These are phyloP conservation scores for Griposia aprilina DNA, from an alignment of 2,888 invertebrate genomes.

Conservation along the genomic window DNA sequence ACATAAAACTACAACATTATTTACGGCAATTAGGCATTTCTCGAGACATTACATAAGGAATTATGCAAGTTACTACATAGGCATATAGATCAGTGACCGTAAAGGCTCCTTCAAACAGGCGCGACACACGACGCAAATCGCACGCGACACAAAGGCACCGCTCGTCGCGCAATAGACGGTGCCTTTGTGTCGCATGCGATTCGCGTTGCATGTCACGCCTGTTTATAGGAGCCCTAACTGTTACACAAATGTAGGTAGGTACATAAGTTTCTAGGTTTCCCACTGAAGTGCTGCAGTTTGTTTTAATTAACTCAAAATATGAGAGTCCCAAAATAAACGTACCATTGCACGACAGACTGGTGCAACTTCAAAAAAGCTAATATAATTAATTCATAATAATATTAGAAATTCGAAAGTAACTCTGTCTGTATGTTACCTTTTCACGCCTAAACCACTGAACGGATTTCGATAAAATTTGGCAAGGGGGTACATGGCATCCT, in stretches of 20 bases:
- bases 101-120: too few species aligned
- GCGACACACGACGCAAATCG: too few species aligned
- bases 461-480: too few species aligned
- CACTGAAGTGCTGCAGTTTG: neutral
- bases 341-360: neutral
- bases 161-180: too few species aligned
- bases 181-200: too few species aligned
- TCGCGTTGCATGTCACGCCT: too few species aligned
- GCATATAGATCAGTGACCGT: conserved; percentile 9
- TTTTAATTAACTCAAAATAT: neutral
- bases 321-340: neutral
- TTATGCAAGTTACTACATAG: neutral
- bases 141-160: too few species aligned
- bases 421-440: too few species aligned
- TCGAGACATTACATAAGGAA: conserved; percentile 17
- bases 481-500: too few species aligned
- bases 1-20: conserved; percentile 12
- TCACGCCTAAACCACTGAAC: too few species aligned
- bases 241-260: neutral
- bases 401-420: too few species aligned
- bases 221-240: neutral
- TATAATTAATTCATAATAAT: neutral
- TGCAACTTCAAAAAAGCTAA: neutral
- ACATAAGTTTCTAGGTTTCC: conserved; percentile 9
- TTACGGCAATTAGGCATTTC: neutral